Base-by-base conservation (phyloP, 2,797 vertebrate genomes). In the Merluccius polli region DNA sequence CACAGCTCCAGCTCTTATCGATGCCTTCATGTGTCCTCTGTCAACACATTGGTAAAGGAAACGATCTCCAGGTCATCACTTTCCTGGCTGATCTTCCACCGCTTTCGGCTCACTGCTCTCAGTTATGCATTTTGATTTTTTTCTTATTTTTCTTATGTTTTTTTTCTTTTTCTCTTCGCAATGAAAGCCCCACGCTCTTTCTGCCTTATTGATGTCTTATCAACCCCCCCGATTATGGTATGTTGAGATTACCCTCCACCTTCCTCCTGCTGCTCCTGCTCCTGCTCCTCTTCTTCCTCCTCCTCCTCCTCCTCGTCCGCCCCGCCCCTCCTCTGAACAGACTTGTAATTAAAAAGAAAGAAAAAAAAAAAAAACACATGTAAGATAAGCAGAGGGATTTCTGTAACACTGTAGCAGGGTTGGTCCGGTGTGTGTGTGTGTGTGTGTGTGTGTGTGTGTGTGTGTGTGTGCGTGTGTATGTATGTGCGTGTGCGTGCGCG, bases 351-450 rank as follows among this genome's bases (percentile, higher is more conserved):
- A 90, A 86, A 85, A 77, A 79, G 81, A 86, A 73, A 13, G 65
- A 68, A 59, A 59, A 59, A n/a, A n/a, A n/a, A n/a, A n/a, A 38
- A 59, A 59, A 82, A 87, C 78, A 82, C 81, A 73, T 92, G 90
- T 91, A 91, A 92, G 90, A 92, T 92, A 91, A 70, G 89, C 85
- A 52, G 89, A 89, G 89, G 89, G 91, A 88, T 91, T 91, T 90
- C 88, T 92, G 92, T 90, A 85, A 88, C 89, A 90, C 88, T 88
- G 89, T 93, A 91, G 90, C 90, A 89, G 88, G 87, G 82, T 90
- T 81, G 85, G 90, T 90, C 88, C 82, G 89, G 88, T 90, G 88
- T 80, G 87, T 91, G 88, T 91, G 89, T 76, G 83, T 68, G 29
- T 68, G 65, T 68, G 52, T 59, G n/a, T 24, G 52, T 18, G 88